Conservation (phyloP, 1,140 invertebrate species). For the Drosophila takahashii region DNA sequence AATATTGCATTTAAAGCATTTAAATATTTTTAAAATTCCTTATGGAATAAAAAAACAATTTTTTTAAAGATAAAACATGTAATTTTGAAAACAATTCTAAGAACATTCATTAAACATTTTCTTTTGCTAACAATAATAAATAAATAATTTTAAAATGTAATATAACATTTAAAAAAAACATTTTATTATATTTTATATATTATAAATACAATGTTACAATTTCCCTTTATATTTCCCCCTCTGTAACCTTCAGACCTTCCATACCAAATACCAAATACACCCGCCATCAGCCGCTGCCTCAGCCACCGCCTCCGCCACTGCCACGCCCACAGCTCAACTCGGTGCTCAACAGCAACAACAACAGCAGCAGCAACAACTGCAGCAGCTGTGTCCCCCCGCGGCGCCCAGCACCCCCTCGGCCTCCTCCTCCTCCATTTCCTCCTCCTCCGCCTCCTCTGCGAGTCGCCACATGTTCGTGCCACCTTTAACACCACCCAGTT, state of each 20-base stretch:
- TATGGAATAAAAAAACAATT: too few species aligned
- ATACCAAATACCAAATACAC: conserved; percentile 85
- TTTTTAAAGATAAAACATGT: too few species aligned
- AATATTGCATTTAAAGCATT: too few species aligned
- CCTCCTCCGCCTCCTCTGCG: conserved; percentile 50
- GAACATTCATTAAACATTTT: too few species aligned
- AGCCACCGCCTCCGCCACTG: conserved; percentile 58
- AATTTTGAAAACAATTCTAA: too few species aligned
- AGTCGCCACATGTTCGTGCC: conserved; percentile 89
- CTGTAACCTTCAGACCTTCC: conserved; percentile 67
- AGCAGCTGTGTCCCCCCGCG: conserved; percentile 77
- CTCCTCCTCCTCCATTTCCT: conserved; percentile 71
- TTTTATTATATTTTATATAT: too few species aligned
- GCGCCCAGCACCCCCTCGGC: conserved; percentile 72
- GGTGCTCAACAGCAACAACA: conserved; percentile 68
- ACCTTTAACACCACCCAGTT: conserved; percentile 92
- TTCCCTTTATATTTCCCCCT: too few species aligned
- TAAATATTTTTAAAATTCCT: too few species aligned
- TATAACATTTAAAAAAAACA: too few species aligned
- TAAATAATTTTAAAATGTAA: too few species aligned
- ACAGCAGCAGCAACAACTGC: conserved; percentile 66
- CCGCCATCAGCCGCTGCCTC: conserved; percentile 73
- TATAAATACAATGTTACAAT: too few species aligned
- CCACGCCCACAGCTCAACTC: conserved; percentile 79
- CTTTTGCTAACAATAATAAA: too few species aligned